Conservation (phyloP, 1,140 invertebrate genomes). For the Bicyclus anynana region DNA sequence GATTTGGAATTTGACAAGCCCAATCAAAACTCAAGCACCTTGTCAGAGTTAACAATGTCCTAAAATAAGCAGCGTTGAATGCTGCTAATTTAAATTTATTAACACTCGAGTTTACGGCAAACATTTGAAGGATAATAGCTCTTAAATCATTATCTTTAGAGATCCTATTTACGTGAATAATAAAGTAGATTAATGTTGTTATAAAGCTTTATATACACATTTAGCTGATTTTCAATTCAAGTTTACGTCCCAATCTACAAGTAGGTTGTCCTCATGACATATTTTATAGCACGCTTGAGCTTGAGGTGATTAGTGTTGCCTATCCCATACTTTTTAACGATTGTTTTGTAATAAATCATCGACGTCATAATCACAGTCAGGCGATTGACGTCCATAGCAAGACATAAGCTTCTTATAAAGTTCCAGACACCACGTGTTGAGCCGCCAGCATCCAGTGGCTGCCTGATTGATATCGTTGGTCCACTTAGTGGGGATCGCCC, state of each 20-base stretch:
- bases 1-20: neutral
- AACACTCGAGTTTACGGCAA: conserved; percentile 5
- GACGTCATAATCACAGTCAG: too few relatives aligned
- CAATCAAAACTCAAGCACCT: conserved; percentile 5
- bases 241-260: neutral
- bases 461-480: too few relatives aligned
- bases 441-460: too few relatives aligned
- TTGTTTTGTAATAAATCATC: too few relatives aligned
- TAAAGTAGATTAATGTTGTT: neutral
- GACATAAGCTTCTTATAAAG: too few relatives aligned
- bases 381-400: too few relatives aligned
- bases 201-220: neutral
- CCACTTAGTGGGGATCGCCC: too few relatives aligned
- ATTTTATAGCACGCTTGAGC: too few relatives aligned
- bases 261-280: too few relatives aligned
- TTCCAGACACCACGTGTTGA: too few relatives aligned
- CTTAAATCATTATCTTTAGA: neutral
- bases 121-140: neutral
- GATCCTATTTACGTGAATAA: neutral
- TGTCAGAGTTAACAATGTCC: conserved; percentile 11
- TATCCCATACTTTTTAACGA: too few relatives aligned
- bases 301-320: too few relatives aligned
- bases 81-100: conserved; percentile 19
- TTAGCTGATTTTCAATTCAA: neutral
- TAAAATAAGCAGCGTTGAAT: conserved; percentile 4